phyloP scores from a whole-genome alignment of 2,797 vertebrate genomes.

The Eleutherodactylus coqui region DNA sequence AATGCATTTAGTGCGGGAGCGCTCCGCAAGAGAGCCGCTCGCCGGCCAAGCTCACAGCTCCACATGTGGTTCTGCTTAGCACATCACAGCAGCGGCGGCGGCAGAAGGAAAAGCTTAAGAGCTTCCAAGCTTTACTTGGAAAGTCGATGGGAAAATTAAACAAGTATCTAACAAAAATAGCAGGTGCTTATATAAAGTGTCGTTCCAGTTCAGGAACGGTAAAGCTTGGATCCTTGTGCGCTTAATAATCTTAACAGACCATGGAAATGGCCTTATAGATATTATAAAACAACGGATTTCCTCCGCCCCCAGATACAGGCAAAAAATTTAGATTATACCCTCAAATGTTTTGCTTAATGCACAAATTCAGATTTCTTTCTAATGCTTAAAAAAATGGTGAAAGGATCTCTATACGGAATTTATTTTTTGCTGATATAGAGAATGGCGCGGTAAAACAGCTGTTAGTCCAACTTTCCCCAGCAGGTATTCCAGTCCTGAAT shows the following conservation, averaged over 20 bases:
- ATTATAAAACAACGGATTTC: background rate
- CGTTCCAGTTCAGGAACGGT: constrained; percentile 23
- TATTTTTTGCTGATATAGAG: too few relatives aligned
- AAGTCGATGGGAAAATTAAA: constrained; percentile 46
- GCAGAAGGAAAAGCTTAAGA: constrained; percentile 32
- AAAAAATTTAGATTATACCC: too few relatives aligned
- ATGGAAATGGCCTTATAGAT: background rate
- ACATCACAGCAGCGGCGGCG: constrained; percentile 35
- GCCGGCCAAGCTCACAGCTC: constrained; percentile 7
- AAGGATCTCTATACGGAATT: too few relatives aligned
- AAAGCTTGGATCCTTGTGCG: background rate
- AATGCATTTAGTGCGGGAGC: constrained; percentile 9
- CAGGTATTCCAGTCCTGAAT: too few relatives aligned
- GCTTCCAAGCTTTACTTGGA: constrained; percentile 50
- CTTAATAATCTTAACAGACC: constrained; percentile 27
- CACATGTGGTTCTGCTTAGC: constrained; percentile 54
- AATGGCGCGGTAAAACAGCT: too few relatives aligned
- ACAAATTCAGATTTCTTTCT: too few relatives aligned
- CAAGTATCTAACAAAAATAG: constrained; percentile 55
- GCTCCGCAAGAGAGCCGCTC: constrained; percentile 23
- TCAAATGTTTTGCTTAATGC: too few relatives aligned
- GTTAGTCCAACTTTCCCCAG: too few relatives aligned
- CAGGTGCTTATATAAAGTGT: constrained; percentile 55
- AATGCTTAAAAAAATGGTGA: too few relatives aligned
- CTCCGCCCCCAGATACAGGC: background rate